Percentiles rank a stretch among this genome's conserved stretches.
These are phyloP conservation scores for Allophyes oxyacanthae DNA, from an alignment of 2,888 invertebrate genomes.

Conservation along the genomic window DNA sequence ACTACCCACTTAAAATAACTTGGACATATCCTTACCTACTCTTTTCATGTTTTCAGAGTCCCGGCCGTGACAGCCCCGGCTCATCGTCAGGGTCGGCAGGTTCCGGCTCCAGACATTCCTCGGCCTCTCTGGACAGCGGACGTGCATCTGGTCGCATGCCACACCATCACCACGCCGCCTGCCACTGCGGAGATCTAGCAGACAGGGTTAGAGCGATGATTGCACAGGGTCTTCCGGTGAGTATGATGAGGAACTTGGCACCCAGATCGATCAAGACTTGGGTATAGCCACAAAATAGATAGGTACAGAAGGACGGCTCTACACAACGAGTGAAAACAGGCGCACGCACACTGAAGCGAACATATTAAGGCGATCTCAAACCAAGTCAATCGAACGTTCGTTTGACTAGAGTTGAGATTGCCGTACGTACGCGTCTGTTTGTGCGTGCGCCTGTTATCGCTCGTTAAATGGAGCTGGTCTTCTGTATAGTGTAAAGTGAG, in stretches of 20 bases:
- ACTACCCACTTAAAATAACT: too few relatives aligned
- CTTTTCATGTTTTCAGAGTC: constrained; percentile 89
- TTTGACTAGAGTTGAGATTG: too few relatives aligned
- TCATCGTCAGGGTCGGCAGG: constrained; percentile 96
- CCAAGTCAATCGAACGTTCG: too few relatives aligned
- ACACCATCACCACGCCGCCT: constrained; percentile 93
- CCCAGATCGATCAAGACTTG: background rate
- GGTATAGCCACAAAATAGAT: too few relatives aligned
- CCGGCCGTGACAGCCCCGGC: constrained; percentile 97
- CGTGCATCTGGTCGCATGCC: constrained; percentile 94
- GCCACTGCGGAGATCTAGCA: constrained; percentile 93
- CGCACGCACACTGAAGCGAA: too few relatives aligned
- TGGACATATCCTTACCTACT: background rate
- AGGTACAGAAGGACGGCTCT: too few relatives aligned
- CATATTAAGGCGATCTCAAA: too few relatives aligned
- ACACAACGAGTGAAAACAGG: too few relatives aligned
- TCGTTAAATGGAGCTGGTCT: too few relatives aligned
- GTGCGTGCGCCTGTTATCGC: too few relatives aligned
- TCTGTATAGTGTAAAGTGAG: too few relatives aligned
- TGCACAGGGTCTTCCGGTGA: constrained; percentile 93
- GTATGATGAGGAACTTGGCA: constrained; percentile 54
- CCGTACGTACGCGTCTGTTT: too few relatives aligned
- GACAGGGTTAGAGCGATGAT: constrained; percentile 91
- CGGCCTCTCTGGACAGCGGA: constrained; percentile 97
- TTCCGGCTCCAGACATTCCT: constrained; percentile 96